Conservation (phyloP, 2,797 vertebrate genomes). For the Rhadinocentrus ornatus region DNA sequence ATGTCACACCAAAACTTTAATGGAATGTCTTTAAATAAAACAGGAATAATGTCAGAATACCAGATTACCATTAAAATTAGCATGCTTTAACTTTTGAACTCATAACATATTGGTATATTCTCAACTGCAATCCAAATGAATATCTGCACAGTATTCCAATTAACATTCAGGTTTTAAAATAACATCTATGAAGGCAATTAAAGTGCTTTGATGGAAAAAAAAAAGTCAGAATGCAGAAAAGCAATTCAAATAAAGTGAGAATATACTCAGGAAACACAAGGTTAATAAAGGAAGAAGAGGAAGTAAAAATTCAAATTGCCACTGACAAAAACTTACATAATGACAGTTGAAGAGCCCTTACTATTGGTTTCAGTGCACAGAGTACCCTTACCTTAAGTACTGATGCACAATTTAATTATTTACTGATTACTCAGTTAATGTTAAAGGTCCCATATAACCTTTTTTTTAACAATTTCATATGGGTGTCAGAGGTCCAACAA, state of each 20-base stretch:
- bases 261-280: not conserved
- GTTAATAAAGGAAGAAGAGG: not conserved
- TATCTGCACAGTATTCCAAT: not conserved
- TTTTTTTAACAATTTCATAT: no score
- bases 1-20: not conserved
- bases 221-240: not conserved
- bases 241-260: not conserved
- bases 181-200: not conserved
- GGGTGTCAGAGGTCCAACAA: no score
- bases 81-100: not conserved
- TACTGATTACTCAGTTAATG: no score
- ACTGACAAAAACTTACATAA: not conserved
- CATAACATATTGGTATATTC: no score
- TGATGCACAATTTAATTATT: no score
- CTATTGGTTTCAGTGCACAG: no score
- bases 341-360: no score
- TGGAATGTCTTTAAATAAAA: not conserved
- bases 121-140: not conserved
- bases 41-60: not conserved
- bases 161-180: not conserved
- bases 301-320: not conserved
- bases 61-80: not conserved
- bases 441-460: no score
- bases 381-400: no score
- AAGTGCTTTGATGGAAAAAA: no score